Base-by-base conservation (phyloP, 1,140 invertebrate species). In the Drosophila biarmipes region DNA sequence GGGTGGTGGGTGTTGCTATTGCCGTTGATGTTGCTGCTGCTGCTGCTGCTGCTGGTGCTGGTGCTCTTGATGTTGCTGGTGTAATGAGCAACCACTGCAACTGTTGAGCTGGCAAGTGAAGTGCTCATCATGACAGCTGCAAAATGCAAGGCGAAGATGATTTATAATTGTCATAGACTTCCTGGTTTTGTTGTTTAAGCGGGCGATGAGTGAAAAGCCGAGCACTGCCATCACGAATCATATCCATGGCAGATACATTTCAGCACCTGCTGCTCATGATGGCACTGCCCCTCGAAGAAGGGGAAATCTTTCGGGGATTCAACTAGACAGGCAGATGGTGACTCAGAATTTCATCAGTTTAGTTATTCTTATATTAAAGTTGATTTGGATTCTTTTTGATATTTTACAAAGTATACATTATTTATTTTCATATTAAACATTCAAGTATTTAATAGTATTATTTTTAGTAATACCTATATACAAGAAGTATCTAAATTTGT, bases 91-190 rank as follows among this genome's bases (percentile, higher is more conserved):
- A 74, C 52, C 43, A 69, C 56, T 53, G 66, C 66, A 63, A 59
- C 55, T 61, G 66, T 29, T 53, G 67, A 49, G 80, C 48, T 86
- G 81, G 61, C 84, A 67, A 81, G 74, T 86, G 68, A 78, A 87
- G 82, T 87, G 82, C 78, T 74, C 81, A 87, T 78, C 81, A 82
- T 86, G 81, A 86, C 81, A 82, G 78, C 78, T 64, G 74, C 67
- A 73, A 87, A 86, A 87, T 31, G 46, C 46, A 75, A 57, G 74
- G 64, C 82, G 66, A 82, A 78, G 81, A 86, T 86, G 81, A 86
- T 86, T 86, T 86, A 86, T 86, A 86, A 86, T 87, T 86, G 81
- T 86, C 81, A 82, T 86, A 78, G 82, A 86, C 81, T 86, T 86
- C 81, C 81, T 86, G 81, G 82, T 87, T 82, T 63, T 63, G 61